Percentiles rank a stretch among this genome's conserved stretches.
Evolutionary conservation across 2,888 invertebrate genomes (phyloP).

Genomic region (Hipparchia sbordonii): DNA sequence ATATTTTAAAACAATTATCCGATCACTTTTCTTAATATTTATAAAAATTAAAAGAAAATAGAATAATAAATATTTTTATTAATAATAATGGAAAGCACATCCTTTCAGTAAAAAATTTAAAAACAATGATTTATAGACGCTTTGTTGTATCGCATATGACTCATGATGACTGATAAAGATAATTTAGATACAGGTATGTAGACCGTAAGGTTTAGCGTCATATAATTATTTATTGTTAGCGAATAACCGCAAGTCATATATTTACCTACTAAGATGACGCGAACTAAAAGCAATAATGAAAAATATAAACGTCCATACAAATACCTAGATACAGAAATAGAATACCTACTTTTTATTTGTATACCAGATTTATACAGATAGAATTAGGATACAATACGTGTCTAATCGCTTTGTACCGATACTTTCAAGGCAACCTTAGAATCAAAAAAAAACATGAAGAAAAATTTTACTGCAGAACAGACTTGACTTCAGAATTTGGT

Average conservation of each 20-base stretch:
- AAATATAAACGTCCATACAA: no score
- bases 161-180: conserved; percentile 34
- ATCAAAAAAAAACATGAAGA: no score
- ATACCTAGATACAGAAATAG: no score
- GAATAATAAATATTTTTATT: neutral
- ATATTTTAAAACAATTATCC: neutral
- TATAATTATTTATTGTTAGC: neutral
- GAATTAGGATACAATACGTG: no score
- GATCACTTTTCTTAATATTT: neutral
- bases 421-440: no score
- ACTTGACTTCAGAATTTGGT: no score
- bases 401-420: no score
- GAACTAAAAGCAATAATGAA: no score
- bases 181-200: conserved; percentile 21
- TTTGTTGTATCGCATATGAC: conserved; percentile 31
- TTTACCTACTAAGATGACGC: neutral
- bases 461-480: no score
- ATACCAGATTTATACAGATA: no score
- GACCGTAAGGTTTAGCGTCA: conserved; percentile 25
- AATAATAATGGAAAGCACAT: neutral
- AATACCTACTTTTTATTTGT: no score
- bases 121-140: conserved; percentile 7
- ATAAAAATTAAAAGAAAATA: neutral
- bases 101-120: neutral
- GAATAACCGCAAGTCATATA: conserved; percentile 11